Conservation (phyloP, 2,797 vertebrate genomes). For the Amphiprion clarkii region DNA sequence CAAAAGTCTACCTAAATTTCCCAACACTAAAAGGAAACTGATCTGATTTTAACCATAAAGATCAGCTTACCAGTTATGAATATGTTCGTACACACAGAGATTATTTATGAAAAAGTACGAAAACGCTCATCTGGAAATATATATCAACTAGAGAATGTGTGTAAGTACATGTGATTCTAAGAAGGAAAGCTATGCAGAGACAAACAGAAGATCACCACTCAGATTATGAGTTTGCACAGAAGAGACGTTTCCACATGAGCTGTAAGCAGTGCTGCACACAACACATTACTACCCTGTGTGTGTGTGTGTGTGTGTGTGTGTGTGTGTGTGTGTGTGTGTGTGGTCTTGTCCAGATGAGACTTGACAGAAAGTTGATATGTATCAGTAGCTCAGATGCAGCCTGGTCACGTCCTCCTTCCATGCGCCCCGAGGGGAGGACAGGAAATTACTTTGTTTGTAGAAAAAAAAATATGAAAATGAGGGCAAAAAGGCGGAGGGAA, state of each 20-base stretch:
- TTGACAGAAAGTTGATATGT: slow-evolving; percentile 42
- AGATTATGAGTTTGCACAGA: slow-evolving; percentile 38
- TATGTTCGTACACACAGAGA: too few species aligned
- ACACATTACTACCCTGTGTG: slow-evolving; percentile 7
- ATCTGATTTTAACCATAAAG: background rate
- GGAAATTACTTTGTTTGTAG: slow-evolving; percentile 66
- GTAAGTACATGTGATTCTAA: slow-evolving; percentile 4
- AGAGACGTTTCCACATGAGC: slow-evolving; percentile 43
- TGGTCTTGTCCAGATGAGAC: slow-evolving; percentile 38
- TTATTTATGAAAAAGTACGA: too few species aligned
- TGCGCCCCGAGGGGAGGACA: slow-evolving; percentile 27
- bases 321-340: slow-evolving; percentile 19
- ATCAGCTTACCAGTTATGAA: too few species aligned
- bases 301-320: slow-evolving; percentile 14
- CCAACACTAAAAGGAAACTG: too few species aligned
- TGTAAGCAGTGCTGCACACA: slow-evolving; percentile 8
- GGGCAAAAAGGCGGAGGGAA: slow-evolving; percentile 1
- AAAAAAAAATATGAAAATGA: slow-evolving; percentile 58
- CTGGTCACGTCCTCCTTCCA: slow-evolving; percentile 47
- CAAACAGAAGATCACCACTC: slow-evolving; percentile 14
- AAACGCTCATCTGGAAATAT: too few species aligned
- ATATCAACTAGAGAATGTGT: background rate
- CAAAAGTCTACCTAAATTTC: too few species aligned
- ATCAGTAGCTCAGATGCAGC: slow-evolving; percentile 57
- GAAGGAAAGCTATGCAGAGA: background rate